Percentiles rank a stretch among this genome's conserved stretches.
Conservation (phyloP, 1,140 invertebrate species). For the Trigoniulus corallinus region DNA sequence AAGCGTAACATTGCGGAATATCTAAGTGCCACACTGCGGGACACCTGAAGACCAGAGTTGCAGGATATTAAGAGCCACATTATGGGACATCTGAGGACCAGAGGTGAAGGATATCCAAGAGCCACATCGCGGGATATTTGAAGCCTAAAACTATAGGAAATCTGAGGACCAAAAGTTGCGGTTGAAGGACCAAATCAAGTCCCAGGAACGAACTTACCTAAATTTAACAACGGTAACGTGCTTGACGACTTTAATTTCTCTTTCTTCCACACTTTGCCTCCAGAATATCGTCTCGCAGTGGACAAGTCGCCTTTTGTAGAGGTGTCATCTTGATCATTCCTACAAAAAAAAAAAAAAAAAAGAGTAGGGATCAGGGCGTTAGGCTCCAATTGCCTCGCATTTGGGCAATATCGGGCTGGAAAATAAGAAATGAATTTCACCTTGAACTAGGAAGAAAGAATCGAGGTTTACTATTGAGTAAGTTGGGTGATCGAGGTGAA, state of each 20-base stretch:
- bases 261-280: not conserved
- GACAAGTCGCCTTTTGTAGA: not conserved
- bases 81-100: too few species aligned
- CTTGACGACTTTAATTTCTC: not conserved
- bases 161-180: too few species aligned
- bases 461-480: not conserved
- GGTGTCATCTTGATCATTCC: not conserved
- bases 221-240: not conserved
- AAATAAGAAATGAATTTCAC: not conserved
- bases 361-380: not conserved
- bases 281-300: not conserved
- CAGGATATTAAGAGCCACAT: too few species aligned
- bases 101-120: too few species aligned
- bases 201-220: not conserved
- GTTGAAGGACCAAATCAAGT: too few species aligned
- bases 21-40: too few species aligned
- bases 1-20: too few species aligned
- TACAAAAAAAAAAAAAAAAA: not conserved
- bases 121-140: too few species aligned
- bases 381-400: constrained; percentile 1
- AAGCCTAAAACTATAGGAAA: too few species aligned
- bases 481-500: not conserved
- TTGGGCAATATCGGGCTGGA: not conserved
- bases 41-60: too few species aligned
- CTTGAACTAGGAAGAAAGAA: constrained; percentile 1